Percentiles rank a stretch among this genome's conserved stretches.
These are phyloP conservation scores for Drosophila persimilis DNA, from an alignment of 1,140 invertebrate genomes.

Conservation along the genomic window DNA sequence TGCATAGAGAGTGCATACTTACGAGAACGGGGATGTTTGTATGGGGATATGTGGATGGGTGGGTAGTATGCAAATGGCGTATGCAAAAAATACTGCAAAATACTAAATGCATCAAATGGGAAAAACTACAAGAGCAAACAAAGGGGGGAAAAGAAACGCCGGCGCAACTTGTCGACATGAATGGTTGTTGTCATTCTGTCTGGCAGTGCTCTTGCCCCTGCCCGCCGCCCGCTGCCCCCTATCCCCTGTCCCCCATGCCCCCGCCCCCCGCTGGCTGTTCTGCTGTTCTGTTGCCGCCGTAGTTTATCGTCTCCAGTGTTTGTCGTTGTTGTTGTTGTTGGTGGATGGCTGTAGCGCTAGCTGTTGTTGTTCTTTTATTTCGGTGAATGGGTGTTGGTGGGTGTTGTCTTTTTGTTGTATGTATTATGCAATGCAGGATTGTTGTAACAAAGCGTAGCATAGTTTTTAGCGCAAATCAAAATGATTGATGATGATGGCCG, in stretches of 20 bases:
- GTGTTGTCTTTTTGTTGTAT: constrained; percentile 37
- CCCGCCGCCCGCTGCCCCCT: no score
- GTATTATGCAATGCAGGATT: constrained; percentile 40
- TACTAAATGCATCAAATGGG: constrained; percentile 52
- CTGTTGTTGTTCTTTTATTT: neutral
- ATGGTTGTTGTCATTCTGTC: constrained; percentile 76
- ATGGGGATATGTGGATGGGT: neutral
- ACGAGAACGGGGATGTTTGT: constrained; percentile 7
- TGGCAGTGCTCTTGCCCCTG: constrained; percentile 33
- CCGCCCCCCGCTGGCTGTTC: no score
- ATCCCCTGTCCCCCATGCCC: no score
- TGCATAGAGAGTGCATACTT: constrained; percentile 53
- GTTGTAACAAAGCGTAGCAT: constrained; percentile 59
- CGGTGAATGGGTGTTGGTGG: neutral
- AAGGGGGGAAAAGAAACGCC: constrained; percentile 47
- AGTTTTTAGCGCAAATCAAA: constrained; percentile 80
- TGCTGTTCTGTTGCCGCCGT: constrained; percentile 37
- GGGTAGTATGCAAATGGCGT: constrained; percentile 35
- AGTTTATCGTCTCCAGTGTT: constrained; percentile 51
- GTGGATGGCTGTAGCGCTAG: no score
- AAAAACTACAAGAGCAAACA: constrained; percentile 10
- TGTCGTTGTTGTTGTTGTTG: neutral
- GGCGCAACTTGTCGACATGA: constrained; percentile 78
- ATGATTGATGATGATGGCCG: constrained; percentile 78
- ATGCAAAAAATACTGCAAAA: constrained; percentile 37